Base-by-base conservation (phyloP, 2,888 invertebrate genomes). In the Aphrophora alni region DNA sequence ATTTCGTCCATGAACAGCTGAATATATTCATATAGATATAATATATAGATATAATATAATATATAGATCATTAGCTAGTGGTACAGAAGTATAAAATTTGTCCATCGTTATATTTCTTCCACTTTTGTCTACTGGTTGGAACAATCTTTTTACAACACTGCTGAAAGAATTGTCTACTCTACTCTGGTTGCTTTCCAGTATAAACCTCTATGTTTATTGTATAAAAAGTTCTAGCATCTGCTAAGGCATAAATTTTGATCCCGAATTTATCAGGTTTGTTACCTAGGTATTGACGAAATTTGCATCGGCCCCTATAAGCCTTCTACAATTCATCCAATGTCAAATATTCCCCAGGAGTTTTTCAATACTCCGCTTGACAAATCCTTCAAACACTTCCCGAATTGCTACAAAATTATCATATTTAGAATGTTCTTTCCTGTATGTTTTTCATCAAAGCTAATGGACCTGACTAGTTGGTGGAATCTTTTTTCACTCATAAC, bases 81-180 rank as follows among this genome's bases (percentile, higher is more conserved):
- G n/a, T n/a, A n/a, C n/a, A n/a, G n/a, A n/a, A n/a, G n/a, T n/a
- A n/a, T n/a, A n/a, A n/a, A n/a, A n/a, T 44, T 44, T 44, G 44
- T 44, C 44, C 44, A 44, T 44, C 10, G 44, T 44, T 12, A 44
- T 44, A 17, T 44, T 12, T 44, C 44, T 44, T 44, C 44, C 44
- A 44, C 59, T 75, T 78, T 77, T 27, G 25, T 78, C 24, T 26
- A 59, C 21, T 38, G 44, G 26, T 71, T 17, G 25, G n/a, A 33
- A 1, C 12, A 74, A 44, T 70, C 73, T 14, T 38, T 75, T 73
- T 71, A 14, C 76, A 75, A 44, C 44, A 44, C 44, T 44, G 14
- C 14, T 44, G 44, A 44, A 10, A 44, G 10, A 10, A 44, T 44
- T 44, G 14, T 44, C 44, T 12, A 44, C 44, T 12, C 14, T 10